These are phyloP conservation scores for Epinephelus malabaricus DNA, from an alignment of 2,797 vertebrate genomes.

Conservation along the genomic window DNA sequence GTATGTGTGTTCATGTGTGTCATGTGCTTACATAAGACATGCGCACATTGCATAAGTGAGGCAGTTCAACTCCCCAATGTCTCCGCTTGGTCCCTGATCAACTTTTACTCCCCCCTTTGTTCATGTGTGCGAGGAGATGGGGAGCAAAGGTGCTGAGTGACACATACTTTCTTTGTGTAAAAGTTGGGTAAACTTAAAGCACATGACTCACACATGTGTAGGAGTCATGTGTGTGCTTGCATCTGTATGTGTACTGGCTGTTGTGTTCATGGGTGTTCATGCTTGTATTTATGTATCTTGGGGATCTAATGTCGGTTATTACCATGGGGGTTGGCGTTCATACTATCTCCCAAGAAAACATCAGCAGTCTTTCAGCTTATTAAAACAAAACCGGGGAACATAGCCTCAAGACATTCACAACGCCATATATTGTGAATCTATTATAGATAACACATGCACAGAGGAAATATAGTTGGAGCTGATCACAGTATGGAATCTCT, in stretches of 20 bases:
- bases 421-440: slow-evolving; percentile 12
- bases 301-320: slow-evolving; percentile 5
- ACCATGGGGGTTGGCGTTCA: slow-evolving; percentile 9
- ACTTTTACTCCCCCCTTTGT: not conserved
- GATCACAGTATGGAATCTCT: slow-evolving; percentile 28
- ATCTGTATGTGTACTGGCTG: not conserved
- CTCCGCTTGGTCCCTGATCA: not conserved
- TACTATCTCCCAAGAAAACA: slow-evolving; percentile 11
- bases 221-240: slow-evolving; percentile 15
- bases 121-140: not conserved
- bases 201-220: slow-evolving; percentile 21
- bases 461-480: not conserved
- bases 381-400: slow-evolving; percentile 42
- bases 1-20: not conserved
- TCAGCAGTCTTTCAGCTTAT: slow-evolving; percentile 30
- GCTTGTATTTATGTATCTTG: not conserved
- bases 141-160: not conserved
- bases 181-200: slow-evolving; percentile 10
- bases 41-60: not conserved
- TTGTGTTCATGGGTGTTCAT: slow-evolving; percentile 3
- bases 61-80: not conserved
- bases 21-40: not conserved
- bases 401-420: slow-evolving; percentile 13
- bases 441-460: slow-evolving; percentile 6
- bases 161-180: not conserved